Conservation (phyloP, 2,888 invertebrate species). For the Xylocampa areola region DNA sequence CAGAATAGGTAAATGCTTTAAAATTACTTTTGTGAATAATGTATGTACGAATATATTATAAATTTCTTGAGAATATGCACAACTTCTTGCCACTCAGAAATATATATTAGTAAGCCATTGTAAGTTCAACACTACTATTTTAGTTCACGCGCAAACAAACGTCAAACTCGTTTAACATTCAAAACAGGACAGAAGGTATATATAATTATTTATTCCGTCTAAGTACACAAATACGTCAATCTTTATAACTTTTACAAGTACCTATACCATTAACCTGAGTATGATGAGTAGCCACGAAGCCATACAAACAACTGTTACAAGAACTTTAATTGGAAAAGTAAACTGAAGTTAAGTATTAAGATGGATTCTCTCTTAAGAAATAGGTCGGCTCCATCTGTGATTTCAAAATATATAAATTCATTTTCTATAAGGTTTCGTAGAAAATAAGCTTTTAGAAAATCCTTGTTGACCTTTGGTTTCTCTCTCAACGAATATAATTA, state of each 20-base stretch:
- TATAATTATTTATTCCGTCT: neutral
- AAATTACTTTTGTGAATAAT: too few relatives aligned
- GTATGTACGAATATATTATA: neutral
- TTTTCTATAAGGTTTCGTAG: too few relatives aligned
- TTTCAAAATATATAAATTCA: too few relatives aligned
- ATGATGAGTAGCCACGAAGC: neutral
- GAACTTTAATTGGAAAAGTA: slow-evolving; percentile 1
- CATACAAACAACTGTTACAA: neutral
- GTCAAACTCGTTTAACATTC: neutral
- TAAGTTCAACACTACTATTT: slow-evolving; percentile 7
- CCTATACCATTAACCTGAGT: too few relatives aligned
- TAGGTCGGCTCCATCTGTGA: too few relatives aligned
- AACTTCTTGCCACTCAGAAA: slow-evolving; percentile 10
- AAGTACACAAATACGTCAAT: neutral
- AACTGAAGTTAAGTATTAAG: neutral
- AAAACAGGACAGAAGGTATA: neutral
- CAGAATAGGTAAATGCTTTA: too few relatives aligned
- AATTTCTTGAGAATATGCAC: slow-evolving; percentile 11
- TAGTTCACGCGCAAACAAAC: neutral
- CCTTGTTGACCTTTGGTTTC: too few relatives aligned
- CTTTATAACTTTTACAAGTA: neutral
- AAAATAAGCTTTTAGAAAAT: too few relatives aligned
- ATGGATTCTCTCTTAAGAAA: slow-evolving; percentile 1
- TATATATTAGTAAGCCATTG: slow-evolving; percentile 5
- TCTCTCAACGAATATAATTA: too few relatives aligned